Conservation (phyloP, 2,797 vertebrate genomes). For the Pitangus sulphuratus region DNA sequence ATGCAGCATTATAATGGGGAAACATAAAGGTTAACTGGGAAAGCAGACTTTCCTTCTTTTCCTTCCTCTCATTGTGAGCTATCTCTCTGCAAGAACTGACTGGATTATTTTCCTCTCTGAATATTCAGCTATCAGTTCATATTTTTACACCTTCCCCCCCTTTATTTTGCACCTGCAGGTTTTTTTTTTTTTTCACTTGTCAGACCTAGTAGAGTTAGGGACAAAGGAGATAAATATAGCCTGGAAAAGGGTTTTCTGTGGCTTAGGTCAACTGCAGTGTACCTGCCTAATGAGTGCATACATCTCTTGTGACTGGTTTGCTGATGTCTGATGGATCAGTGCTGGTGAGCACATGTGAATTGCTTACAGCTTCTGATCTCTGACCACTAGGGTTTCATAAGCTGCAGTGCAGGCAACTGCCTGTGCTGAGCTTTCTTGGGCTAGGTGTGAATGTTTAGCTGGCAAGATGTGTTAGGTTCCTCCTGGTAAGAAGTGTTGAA, state of each 20-base stretch:
- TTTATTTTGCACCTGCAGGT: not conserved
- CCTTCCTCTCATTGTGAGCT: not conserved
- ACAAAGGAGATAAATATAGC: not conserved
- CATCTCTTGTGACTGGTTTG: not conserved
- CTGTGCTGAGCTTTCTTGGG: not conserved
- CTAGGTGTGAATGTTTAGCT: not conserved
- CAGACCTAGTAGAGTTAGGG: not conserved
- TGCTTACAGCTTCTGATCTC: not conserved
- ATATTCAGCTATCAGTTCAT: not conserved
- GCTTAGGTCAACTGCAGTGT: not conserved
- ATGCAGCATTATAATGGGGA: not conserved
- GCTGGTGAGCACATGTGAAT: not conserved
- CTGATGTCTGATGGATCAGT: not conserved
- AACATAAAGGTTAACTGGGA: not conserved
- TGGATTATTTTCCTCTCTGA: not conserved
- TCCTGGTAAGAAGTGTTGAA: not conserved
- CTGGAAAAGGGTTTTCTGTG: not conserved
- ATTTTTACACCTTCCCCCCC: not conserved
- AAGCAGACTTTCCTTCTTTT: not conserved
- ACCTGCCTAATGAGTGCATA: rapidly evolving
- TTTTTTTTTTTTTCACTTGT: not conserved
- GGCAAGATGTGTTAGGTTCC: not conserved
- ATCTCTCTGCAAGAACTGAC: not conserved
- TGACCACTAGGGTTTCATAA: not conserved
- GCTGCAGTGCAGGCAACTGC: not conserved